Evolutionary conservation across 2,888 invertebrate genomes (phyloP).

Genomic region (Mactromeris polynyma): DNA sequence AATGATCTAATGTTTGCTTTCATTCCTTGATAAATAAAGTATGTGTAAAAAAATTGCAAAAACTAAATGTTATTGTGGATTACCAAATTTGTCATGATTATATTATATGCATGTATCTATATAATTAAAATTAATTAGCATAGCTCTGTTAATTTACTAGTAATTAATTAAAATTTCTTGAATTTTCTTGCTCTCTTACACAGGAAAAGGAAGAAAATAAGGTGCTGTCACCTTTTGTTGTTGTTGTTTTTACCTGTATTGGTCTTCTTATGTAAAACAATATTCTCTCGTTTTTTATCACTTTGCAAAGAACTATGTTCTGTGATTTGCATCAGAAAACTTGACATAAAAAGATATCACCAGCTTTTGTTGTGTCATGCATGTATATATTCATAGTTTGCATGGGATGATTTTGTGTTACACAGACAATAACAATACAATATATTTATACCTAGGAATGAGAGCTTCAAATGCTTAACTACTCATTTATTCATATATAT

Average conservation of each 20-base stretch:
- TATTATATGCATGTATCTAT: no score
- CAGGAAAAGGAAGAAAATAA: conserved; percentile 34
- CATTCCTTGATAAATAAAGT: no score
- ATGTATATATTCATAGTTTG: neutral
- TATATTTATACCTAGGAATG: no score
- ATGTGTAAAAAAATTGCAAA: no score
- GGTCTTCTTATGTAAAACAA: neutral
- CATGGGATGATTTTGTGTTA: neutral
- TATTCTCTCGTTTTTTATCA: neutral
- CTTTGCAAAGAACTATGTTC: neutral
- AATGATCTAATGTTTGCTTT: no score
- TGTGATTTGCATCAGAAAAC: neutral
- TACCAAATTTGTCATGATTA: no score
- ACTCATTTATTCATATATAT: no score
- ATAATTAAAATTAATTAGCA: neutral
- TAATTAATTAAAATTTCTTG: neutral
- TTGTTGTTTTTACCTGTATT: neutral
- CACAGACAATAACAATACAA: neutral
- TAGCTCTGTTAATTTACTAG: neutral
- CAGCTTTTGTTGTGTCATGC: neutral
- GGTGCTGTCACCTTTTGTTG: conserved; percentile 5
- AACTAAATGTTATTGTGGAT: no score
- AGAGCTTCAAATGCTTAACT: no score
- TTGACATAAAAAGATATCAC: neutral
- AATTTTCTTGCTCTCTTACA: neutral